Percentiles rank a stretch among this genome's conserved stretches.
phyloP scores from a whole-genome alignment of 2,797 vertebrate species.

The Syngnathus rostellatus region DNA sequence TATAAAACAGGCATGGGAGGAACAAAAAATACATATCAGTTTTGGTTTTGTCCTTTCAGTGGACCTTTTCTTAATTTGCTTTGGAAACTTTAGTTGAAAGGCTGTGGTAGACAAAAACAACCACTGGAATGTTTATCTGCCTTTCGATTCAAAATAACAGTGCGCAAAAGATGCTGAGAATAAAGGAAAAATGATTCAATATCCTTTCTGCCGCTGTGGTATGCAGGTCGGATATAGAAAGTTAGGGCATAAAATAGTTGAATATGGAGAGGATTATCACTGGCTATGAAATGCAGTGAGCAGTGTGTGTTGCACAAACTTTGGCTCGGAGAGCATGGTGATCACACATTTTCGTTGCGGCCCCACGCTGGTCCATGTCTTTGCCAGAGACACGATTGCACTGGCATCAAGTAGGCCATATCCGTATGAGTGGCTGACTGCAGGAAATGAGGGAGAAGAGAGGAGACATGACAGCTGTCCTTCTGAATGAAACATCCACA shows the following conservation, averaged over 20 bases:
- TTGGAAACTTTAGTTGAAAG: background rate
- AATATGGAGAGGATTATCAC: slow-evolving; percentile 2
- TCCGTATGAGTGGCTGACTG: slow-evolving; percentile 97
- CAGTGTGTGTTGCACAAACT: slow-evolving; percentile 62
- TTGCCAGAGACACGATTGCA: slow-evolving; percentile 82
- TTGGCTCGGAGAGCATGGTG: slow-evolving; percentile 79
- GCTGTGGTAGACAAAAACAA: background rate
- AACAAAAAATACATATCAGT: background rate
- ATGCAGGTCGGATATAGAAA: background rate
- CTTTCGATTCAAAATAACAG: background rate
- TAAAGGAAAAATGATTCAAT: too few species aligned
- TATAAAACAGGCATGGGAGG: background rate
- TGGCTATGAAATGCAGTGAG: background rate
- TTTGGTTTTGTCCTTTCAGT: background rate
- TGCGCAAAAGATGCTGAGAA: background rate
- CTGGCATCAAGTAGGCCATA: slow-evolving; percentile 89
- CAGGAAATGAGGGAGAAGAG: slow-evolving; percentile 21
- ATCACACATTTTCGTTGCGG: slow-evolving; percentile 87
- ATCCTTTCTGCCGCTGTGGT: background rate
- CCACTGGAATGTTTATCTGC: background rate
- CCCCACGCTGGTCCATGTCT: slow-evolving; percentile 83
- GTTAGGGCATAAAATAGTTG: background rate
- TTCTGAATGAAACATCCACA: slow-evolving; percentile 21
- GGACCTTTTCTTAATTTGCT: background rate
- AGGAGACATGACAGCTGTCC: slow-evolving; percentile 26